Conservation (phyloP, 1,140 invertebrate species). For the Bombus picipes region DNA sequence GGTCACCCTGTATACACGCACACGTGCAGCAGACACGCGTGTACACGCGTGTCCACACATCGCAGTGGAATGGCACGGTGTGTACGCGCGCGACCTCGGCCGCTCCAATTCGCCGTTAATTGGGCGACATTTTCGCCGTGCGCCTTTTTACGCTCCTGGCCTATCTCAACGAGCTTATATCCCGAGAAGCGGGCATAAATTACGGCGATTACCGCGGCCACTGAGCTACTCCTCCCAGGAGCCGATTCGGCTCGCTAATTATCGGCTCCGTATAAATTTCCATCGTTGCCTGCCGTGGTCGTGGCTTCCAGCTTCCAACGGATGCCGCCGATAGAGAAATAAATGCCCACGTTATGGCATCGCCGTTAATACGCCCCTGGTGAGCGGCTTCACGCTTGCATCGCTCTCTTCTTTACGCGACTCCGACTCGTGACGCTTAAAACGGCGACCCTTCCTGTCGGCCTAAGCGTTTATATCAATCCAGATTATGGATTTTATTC, state of each 20-base stretch:
- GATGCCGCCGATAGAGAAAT: slow-evolving; percentile 71
- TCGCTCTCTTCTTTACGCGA: slow-evolving; percentile 21
- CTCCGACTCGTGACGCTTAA: slow-evolving; percentile 36
- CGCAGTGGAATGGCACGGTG: not conserved
- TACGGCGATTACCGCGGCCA: slow-evolving; percentile 76
- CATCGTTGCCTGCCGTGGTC: slow-evolving; percentile 53
- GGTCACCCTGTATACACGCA: slow-evolving; percentile 26
- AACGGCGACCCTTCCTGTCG: slow-evolving; percentile 25
- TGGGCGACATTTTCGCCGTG: slow-evolving; percentile 79
- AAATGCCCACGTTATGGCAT: slow-evolving; percentile 63
- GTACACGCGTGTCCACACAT: slow-evolving; percentile 16
- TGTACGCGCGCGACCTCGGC: slow-evolving; percentile 64
- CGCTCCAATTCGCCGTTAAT: slow-evolving; percentile 81
- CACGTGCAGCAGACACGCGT: not conserved
- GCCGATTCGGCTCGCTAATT: slow-evolving; percentile 74
- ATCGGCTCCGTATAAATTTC: slow-evolving; percentile 73
- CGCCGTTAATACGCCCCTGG: slow-evolving; percentile 59
- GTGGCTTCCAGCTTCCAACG: slow-evolving; percentile 42
- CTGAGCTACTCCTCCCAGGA: slow-evolving; percentile 59
- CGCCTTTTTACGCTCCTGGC: slow-evolving; percentile 76
- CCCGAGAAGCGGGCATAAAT: slow-evolving; percentile 74
- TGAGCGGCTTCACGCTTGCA: slow-evolving; percentile 42
- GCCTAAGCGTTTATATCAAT: slow-evolving; percentile 35
- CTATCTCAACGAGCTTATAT: slow-evolving; percentile 75
- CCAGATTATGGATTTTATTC: slow-evolving; percentile 45